phyloP scores from a whole-genome alignment of 1,140 invertebrate genomes.

The Venustaconcha ellipsiformis region DNA sequence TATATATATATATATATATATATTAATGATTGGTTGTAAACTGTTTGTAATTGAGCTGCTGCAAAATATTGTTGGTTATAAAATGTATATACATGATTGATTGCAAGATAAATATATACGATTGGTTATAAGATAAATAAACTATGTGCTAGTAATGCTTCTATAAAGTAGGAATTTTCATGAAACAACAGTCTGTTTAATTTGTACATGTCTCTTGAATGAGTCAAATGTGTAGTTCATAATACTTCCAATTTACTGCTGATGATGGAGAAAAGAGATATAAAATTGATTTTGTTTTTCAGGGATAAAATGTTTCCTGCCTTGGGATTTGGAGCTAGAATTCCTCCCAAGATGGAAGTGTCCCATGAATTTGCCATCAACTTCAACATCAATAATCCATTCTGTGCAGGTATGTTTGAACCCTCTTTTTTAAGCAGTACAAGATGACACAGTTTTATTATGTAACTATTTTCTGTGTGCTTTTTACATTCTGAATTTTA shows the following conservation, averaged over 20 bases:
- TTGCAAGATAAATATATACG: too few species aligned
- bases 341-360: conserved; percentile 57
- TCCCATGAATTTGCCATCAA: conserved; percentile 70
- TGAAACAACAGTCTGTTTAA: too few species aligned
- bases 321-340: conserved; percentile 67
- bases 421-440: neutral
- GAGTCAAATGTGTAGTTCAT: too few species aligned
- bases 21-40: too few species aligned
- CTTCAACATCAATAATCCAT: conserved; percentile 73
- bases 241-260: neutral
- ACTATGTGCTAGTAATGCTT: too few species aligned
- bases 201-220: too few species aligned
- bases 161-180: too few species aligned
- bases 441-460: neutral
- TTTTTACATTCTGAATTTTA: neutral
- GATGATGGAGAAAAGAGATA: neutral
- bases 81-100: too few species aligned
- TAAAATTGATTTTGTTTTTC: conserved; percentile 24
- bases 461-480: neutral
- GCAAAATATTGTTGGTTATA: too few species aligned
- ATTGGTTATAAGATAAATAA: too few species aligned
- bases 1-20: too few species aligned
- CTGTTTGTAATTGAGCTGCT: too few species aligned
- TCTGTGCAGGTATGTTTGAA: conserved; percentile 68
- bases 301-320: conserved; percentile 69